Evolutionary conservation across 92 coral and sea anemone genomes (phyloP).

Genomic region (Epizoanthus ramosus): DNA sequence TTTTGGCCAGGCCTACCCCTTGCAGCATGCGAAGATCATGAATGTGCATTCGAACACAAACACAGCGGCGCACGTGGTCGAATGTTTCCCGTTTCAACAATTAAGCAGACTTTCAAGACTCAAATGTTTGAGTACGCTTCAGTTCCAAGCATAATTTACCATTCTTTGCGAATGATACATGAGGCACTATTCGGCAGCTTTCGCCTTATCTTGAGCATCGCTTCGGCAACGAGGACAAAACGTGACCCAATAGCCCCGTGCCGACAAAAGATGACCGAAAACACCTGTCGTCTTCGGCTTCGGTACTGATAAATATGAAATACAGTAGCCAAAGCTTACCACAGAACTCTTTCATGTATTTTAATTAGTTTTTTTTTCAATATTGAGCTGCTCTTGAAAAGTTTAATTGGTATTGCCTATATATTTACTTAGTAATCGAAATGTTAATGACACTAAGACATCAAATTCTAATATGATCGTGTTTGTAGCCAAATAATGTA

Average conservation of each 20-base stretch:
- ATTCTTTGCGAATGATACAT: background rate
- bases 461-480: constrained; percentile 11
- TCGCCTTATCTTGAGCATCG: constrained; percentile 7
- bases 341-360: background rate
- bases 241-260: background rate
- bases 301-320: background rate
- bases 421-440: constrained; percentile 16
- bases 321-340: background rate
- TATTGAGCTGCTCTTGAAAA: constrained; percentile 10
- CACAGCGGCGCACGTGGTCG: background rate
- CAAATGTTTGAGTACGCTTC: background rate
- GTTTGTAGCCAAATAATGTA: no score
- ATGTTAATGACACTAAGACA: constrained; percentile 10
- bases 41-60: background rate
- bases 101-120: background rate
- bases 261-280: background rate
- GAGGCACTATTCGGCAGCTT: background rate
- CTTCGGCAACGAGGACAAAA: constrained; percentile 25
- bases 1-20: no score
- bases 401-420: constrained; percentile 7
- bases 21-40: no score
- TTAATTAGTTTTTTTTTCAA: background rate
- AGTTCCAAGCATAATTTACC: constrained; percentile 4
- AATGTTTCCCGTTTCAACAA: background rate
- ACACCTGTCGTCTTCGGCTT: constrained; percentile 20